These are phyloP conservation scores for Apamea crenata DNA, from an alignment of 2,888 invertebrate genomes.

Conservation along the genomic window DNA sequence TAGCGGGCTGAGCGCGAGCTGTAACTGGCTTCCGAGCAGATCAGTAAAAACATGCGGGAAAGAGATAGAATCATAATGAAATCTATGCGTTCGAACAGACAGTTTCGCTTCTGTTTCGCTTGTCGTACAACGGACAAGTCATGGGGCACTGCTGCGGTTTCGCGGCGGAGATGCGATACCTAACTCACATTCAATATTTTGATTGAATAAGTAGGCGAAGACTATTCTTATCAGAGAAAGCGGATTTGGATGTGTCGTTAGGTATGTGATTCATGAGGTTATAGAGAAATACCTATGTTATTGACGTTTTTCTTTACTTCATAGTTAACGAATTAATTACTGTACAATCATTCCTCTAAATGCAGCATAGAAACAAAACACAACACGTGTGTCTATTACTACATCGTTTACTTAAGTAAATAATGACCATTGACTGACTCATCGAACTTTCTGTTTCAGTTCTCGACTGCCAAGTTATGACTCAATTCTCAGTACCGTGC, in stretches of 20 bases:
- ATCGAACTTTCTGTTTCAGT: conserved; percentile 14
- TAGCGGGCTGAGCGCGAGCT: too few species aligned
- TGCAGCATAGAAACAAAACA: neutral
- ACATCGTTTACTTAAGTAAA: conserved; percentile 21
- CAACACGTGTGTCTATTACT: conserved; percentile 7
- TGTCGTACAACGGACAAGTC: too few species aligned
- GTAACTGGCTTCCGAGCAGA: too few species aligned
- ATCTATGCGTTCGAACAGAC: too few species aligned
- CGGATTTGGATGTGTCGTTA: neutral
- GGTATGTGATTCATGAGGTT: neutral
- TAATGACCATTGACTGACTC: conserved; percentile 1
- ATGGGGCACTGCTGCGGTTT: too few species aligned
- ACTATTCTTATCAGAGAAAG: neutral
- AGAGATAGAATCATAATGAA: too few species aligned
- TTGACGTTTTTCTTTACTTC: neutral
- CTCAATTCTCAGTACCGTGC: conserved; percentile 42
- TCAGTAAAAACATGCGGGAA: too few species aligned
- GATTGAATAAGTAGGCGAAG: neutral
- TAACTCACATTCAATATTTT: neutral
- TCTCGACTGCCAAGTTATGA: conserved; percentile 25
- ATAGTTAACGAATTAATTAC: neutral
- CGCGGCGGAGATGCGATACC: too few species aligned
- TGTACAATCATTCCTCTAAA: neutral
- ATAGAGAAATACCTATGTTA: neutral
- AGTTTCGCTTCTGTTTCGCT: too few species aligned